phyloP scores from a whole-genome alignment of 2,888 invertebrate species.

The Emmelina monodactyla region DNA sequence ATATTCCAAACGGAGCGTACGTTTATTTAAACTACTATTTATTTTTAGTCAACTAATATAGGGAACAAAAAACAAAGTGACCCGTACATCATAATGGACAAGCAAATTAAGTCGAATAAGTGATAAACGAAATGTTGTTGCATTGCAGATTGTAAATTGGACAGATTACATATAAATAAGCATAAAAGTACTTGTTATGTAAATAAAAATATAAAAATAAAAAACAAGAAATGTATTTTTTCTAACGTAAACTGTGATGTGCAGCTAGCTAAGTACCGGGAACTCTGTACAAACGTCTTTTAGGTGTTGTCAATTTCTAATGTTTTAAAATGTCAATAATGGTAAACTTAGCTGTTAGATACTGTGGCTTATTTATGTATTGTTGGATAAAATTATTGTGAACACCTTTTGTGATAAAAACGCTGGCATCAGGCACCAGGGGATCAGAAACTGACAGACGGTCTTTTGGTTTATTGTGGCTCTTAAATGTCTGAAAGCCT shows the following conservation, averaged over 20 bases:
- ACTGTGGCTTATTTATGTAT: conserved; percentile 42
- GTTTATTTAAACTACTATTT: conserved; percentile 44
- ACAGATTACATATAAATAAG: too few species aligned
- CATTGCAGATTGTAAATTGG: too few species aligned
- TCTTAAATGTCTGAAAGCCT: conserved; percentile 3
- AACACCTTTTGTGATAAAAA: conserved; percentile 26
- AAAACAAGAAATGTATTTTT: conserved; percentile 30
- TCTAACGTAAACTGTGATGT: conserved; percentile 52
- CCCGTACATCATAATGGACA: not conserved
- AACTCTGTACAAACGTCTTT: conserved; percentile 46
- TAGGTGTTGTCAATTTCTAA: conserved; percentile 52
- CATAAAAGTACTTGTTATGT: conserved; percentile 51
- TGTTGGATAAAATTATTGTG: conserved; percentile 6
- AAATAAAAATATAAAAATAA: conserved; percentile 30
- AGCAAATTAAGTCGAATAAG: conserved; percentile 1
- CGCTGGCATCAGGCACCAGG: conserved; percentile 24
- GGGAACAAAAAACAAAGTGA: conserved; percentile 34
- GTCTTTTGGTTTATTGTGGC: not conserved
- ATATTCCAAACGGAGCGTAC: conserved; percentile 29
- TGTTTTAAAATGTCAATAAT: conserved; percentile 12
- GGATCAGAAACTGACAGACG: conserved; percentile 18
- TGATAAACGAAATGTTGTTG: too few species aligned
- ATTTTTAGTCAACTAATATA: conserved; percentile 31
- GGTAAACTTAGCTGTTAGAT: conserved; percentile 28
- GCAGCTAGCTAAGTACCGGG: conserved; percentile 34